Base-by-base conservation (phyloP, 2,113 vertebrate genomes). In the Chitala chitala region DNA sequence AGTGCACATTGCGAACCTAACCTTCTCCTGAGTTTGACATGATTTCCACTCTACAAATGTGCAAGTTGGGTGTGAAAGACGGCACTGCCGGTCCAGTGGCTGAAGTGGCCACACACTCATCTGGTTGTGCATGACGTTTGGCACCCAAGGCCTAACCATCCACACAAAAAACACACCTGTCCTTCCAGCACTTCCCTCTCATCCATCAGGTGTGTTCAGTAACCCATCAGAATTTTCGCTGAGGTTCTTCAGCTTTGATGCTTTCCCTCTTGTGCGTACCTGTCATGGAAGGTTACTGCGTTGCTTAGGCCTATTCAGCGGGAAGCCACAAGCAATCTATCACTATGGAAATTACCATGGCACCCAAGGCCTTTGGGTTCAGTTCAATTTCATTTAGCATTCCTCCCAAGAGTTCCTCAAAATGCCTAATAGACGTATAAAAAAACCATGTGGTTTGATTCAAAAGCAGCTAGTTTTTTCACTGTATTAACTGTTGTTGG, bases 341-440 rank as follows among this genome's bases (percentile, higher is more conserved):
- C 7, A 76, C 22, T 55, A 63, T 71, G 44, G 69, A 61, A 31
- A 71, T 26, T 3, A 71, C 55, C 15, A 71, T 44, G 10, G 55
- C 75, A 22, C 66, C 69, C 29, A 76, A 31, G 31, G 54, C 75
- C 48, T 71, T 56, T 10, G 74, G 51, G 8, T 69, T 69, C 20
- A 64, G 65, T 1, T 69, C 64, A 69, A n/a, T n/a, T n/a, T n/a
- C n/a, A n/a, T n/a, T n/a, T n/a, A n/a, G n/a, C n/a, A n/a, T n/a
- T n/a, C n/a, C n/a, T n/a, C n/a, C n/a, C n/a, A n/a, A n/a, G n/a
- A n/a, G n/a, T n/a, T n/a, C n/a, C n/a, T n/a, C n/a, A n/a, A n/a
- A n/a, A n/a, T n/a, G n/a, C n/a, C n/a, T n/a, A n/a, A n/a, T n/a
- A n/a, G n/a, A n/a, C n/a, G n/a, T n/a, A n/a, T n/a, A n/a, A n/a